Percentiles rank a stretch among this genome's conserved stretches.
These are phyloP conservation scores for Hafferia zeledoni DNA, from an alignment of 2,797 vertebrate species.

Conservation along the genomic window DNA sequence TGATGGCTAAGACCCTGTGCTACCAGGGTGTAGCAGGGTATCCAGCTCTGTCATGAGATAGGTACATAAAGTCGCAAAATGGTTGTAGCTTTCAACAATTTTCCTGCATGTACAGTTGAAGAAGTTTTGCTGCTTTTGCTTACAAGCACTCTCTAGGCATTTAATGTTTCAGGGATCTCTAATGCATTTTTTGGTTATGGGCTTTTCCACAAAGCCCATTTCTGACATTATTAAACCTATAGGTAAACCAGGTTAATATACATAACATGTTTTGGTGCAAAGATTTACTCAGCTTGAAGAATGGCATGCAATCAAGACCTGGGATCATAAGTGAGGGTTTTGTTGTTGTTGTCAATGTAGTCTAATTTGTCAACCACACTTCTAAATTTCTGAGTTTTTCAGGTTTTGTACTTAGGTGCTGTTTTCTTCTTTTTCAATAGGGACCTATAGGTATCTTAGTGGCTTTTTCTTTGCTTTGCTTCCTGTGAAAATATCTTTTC, in stretches of 20 bases:
- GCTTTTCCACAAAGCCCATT: neutral
- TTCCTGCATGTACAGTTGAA: neutral
- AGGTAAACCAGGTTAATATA: neutral
- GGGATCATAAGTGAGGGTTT: neutral
- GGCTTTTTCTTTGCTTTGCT: neutral
- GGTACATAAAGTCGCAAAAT: rapidly evolving
- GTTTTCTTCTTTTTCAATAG: neutral
- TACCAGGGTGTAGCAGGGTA: neutral
- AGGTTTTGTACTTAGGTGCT: neutral
- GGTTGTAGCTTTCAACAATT: neutral
- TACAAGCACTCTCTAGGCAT: neutral
- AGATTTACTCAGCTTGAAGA: neutral
- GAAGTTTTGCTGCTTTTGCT: neutral
- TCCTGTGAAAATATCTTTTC: neutral
- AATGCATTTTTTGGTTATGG: neutral
- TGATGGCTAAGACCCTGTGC: rapidly evolving
- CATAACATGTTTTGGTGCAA: neutral
- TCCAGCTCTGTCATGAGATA: rapidly evolving
- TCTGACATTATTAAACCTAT: neutral
- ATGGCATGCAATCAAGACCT: neutral
- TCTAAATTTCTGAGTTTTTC: neutral
- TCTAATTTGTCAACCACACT: neutral
- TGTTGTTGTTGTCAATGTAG: neutral
- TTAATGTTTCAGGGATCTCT: neutral
- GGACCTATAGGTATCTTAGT: neutral